These are phyloP conservation scores for Pelobates cultripes DNA, from an alignment of 2,797 vertebrate genomes.

Conservation along the genomic window DNA sequence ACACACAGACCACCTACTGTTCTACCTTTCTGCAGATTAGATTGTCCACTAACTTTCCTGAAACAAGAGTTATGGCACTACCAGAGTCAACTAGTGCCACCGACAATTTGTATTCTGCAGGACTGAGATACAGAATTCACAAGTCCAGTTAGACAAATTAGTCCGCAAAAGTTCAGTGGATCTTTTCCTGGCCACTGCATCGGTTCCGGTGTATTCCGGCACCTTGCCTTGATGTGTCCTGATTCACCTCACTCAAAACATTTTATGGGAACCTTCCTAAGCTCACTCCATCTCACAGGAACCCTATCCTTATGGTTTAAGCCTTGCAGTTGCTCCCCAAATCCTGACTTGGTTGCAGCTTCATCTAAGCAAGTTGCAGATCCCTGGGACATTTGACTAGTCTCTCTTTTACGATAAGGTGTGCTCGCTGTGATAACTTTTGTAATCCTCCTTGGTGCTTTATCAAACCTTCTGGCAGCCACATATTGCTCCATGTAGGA, in stretches of 20 bases:
- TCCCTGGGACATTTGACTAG: neutral
- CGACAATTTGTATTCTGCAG: neutral
- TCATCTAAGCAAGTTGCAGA: neutral
- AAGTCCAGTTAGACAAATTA: no score
- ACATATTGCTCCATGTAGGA: no score
- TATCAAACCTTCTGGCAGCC: no score
- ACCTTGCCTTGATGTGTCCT: neutral
- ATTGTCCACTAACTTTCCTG: neutral
- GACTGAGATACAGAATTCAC: neutral
- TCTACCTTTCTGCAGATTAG: neutral
- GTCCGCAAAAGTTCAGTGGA: neutral
- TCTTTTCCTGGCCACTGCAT: neutral
- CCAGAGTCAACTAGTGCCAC: neutral
- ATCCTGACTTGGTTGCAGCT: neutral
- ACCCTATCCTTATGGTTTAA: no score
- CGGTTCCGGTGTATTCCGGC: neutral
- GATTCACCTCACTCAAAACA: neutral
- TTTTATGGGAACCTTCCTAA: neutral
- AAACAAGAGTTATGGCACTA: neutral
- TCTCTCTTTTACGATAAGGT: neutral
- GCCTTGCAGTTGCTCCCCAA: neutral
- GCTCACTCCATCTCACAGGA: no score
- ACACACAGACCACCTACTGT: neutral
- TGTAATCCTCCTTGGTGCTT: neutral
- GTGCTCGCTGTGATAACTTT: neutral